phyloP scores from a whole-genome alignment of 35 echinoderm and acorn worm species.

The Apostichopus parvimensis region DNA sequence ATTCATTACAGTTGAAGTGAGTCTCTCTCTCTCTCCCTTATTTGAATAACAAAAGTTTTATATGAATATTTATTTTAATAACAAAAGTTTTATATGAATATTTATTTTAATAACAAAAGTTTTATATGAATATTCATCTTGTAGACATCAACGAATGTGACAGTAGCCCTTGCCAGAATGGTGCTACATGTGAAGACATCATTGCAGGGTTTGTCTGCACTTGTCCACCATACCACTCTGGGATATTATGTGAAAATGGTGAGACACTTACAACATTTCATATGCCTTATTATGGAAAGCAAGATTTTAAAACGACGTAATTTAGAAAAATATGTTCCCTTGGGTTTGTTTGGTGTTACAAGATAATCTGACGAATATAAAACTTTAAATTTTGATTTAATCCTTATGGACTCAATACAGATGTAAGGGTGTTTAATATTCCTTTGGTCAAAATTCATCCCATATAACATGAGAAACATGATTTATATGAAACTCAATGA shows the following conservation, averaged over 20 bases:
- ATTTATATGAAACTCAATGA: too few species aligned
- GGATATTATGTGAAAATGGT: constrained; percentile 55
- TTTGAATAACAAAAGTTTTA: not conserved
- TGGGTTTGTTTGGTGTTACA: not conserved
- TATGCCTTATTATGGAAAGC: too few species aligned
- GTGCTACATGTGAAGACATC: constrained; percentile 49
- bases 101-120: not conserved
- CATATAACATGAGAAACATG: too few species aligned
- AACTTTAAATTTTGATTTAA: too few species aligned
- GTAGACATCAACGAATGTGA: constrained; percentile 61
- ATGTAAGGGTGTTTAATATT: too few species aligned
- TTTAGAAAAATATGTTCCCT: too few species aligned
- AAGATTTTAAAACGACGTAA: too few species aligned
- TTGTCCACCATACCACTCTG: constrained; percentile 56
- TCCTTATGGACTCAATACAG: too few species aligned
- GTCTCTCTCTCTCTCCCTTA: too few species aligned
- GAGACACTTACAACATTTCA: not conserved
- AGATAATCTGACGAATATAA: too few species aligned
- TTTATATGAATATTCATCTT: constrained; percentile 33
- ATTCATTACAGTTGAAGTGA: too few species aligned
- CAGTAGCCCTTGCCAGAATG: constrained; percentile 59
- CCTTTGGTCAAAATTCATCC: too few species aligned
- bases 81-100: constrained; percentile 7
- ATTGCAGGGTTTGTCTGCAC: constrained; percentile 49
- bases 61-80: constrained; percentile 27